Conservation (phyloP, 2,113 vertebrate species). For the Acanthochromis polyacanthus region DNA sequence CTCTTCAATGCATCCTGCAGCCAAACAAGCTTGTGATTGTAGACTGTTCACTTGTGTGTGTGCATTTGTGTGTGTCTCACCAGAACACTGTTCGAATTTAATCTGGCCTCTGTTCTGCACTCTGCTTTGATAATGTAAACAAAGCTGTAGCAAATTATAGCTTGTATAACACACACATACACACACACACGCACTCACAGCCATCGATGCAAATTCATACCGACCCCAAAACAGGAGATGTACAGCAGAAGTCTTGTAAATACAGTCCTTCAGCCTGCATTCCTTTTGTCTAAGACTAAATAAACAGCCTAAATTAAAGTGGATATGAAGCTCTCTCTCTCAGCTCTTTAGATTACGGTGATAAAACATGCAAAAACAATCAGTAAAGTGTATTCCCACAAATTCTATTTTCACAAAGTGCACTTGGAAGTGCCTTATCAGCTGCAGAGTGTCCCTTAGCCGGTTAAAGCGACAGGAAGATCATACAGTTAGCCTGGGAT, state of each 20-base stretch:
- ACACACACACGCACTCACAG: constrained; percentile 19
- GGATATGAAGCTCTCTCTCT: constrained; percentile 53
- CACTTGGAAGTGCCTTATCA: constrained; percentile 58
- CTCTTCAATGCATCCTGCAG: constrained; percentile 13
- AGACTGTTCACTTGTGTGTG: neutral
- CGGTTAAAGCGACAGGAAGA: constrained; percentile 20
- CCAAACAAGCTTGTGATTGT: constrained; percentile 60
- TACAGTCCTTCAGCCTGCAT: constrained; percentile 69
- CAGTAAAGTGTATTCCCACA: constrained; percentile 66
- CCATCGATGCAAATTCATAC: constrained; percentile 26
- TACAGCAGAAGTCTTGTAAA: constrained; percentile 69
- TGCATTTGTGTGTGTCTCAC: constrained; percentile 12
- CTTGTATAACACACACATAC: constrained; percentile 38
- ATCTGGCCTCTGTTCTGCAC: constrained; percentile 66
- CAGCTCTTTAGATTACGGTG: constrained; percentile 66
- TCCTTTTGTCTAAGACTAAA: constrained; percentile 76
- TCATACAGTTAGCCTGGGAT: constrained; percentile 28
- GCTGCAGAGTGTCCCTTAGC: constrained; percentile 16
- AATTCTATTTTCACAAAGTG: constrained; percentile 70
- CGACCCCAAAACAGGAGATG: constrained; percentile 51
- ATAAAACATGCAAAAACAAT: constrained; percentile 79
- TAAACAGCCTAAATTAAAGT: constrained; percentile 76
- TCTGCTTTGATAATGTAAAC: constrained; percentile 80
- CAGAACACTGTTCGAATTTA: constrained; percentile 60
- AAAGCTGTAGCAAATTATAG: constrained; percentile 78